Evolutionary conservation across 2,888 invertebrate genomes (phyloP), one percentile per base, ranked within the genome.

Genomic region (Callyntrura sp.): DNA sequence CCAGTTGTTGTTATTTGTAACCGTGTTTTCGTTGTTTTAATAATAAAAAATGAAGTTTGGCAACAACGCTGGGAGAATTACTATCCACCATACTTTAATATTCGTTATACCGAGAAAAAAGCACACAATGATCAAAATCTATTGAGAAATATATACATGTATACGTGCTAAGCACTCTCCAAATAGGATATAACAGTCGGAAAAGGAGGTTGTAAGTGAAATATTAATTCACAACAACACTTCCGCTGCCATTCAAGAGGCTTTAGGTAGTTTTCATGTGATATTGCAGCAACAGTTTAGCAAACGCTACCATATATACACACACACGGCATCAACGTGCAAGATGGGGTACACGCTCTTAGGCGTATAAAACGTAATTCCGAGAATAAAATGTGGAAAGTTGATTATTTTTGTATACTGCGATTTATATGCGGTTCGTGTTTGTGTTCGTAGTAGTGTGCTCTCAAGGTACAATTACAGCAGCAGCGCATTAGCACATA

Each of bases 21-120:
- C 35, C 45, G 48, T 48, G 48, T 76, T 76, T 65, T 65, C 60
- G n/a, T 60, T 79, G 79, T 79, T 82, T 43, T 25, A 82, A 60
- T 57, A 57, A 57, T 55, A 62, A 60, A 43, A 68, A 68, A 51
- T 70, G 43, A 35, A 84, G 55, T 84, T 70, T 78, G 45, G 85
- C 25, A 65, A 78, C 60, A 65, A n/a, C n/a, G n/a, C n/a, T n/a
- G n/a, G 17, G 57, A 17, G 17, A n/a, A 11, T 55, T 11, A 17
- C 17, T 17, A 57, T 17, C 55, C 55, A n/a, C n/a, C n/a, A n/a
- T 55, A 55, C 57, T 45, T 45, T 45, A 45, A 57, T 5, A 57
- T 17, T n/a, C n/a, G n/a, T 20, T 17, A 55, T 57, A 57, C 12
- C n/a, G n/a, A n/a, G n/a, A n/a, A n/a, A n/a, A n/a, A n/a, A n/a